Percentiles rank a stretch among this genome's conserved stretches.
phyloP scores from a whole-genome alignment of 1,140 invertebrate genomes.

The Ceratina japonica region DNA sequence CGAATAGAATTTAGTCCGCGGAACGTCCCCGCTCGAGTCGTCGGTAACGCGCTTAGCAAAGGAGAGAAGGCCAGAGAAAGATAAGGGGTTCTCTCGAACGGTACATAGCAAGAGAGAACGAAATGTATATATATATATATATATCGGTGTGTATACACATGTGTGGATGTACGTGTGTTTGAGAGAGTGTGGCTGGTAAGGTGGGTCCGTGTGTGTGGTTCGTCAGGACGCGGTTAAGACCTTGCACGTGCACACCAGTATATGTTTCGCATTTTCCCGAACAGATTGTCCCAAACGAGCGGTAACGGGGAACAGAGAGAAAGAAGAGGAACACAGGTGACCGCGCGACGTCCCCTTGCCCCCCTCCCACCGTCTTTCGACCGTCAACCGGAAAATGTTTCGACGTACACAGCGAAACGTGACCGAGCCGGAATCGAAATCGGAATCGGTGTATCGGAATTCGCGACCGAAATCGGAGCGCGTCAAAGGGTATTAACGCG shows the following conservation, averaged over 20 bases:
- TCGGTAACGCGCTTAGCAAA: background rate
- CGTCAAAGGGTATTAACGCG: conserved; percentile 42
- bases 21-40: conserved; percentile 21
- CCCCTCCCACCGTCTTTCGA: background rate
- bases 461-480: background rate
- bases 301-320: conserved; percentile 1
- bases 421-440: background rate
- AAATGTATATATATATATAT: too few relatives aligned
- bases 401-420: background rate
- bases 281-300: background rate
- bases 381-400: background rate
- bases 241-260: conserved; percentile 46
- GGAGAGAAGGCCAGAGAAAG: conserved; percentile 18
- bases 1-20: background rate
- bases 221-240: conserved; percentile 60
- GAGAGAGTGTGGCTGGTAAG: background rate
- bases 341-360: background rate
- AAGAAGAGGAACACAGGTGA: conserved; percentile 7
- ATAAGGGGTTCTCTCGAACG: conserved; percentile 39
- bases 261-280: background rate
- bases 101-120: conserved; percentile 34
- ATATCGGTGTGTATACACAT: background rate
- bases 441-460: background rate
- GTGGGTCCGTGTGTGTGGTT: conserved; percentile 29
- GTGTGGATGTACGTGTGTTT: conserved; percentile 2